Evolutionary conservation across 2,113 vertebrate species (phyloP), one percentile per base, ranked within the genome.

Genomic region (Saccopteryx bilineata): DNA sequence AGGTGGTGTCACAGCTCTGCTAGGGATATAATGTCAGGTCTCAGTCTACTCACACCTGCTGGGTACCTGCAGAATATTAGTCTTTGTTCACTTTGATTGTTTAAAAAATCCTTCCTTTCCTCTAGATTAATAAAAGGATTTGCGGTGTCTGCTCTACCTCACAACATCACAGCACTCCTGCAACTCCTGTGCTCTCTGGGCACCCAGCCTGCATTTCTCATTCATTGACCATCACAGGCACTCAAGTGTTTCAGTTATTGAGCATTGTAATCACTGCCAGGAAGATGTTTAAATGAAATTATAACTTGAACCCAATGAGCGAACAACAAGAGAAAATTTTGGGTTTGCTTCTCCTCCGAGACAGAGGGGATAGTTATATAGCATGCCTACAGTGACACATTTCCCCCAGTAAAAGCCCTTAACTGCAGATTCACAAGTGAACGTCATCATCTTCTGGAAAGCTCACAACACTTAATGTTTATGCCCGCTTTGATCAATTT

Each of bases 221-320:
- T 71, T 61, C 81, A 76, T 39, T 39, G 80, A 48, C 69, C 56
- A 21, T 72, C 14, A 58, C 0, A 56, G 26, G 28, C 5, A 7
- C 13, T 28, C 33, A 84, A 50, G 26, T 17, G 74, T 17, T 80
- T 28, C 65, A 87, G 56, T 88, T 60, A n/a, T 39, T 74, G 78
- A 84, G 61, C n/a, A 14, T 12, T 75, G 56, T 58, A 78, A 80
- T 93, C 85, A 21, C 56, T 91, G 52, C 81, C 72, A 91, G 85
- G 50, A 92, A 93, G 74, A 80, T 56, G 10, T 87, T 80, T 88
- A 90, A 82, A 82, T 56, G 31, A 52, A 92, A 83, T 28, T 85
- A 31, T 95, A 75, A 88, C 72, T 93, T 88, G 82, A 94, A 75
- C 68, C 39, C 56, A 91, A 6, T 52, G 48, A 68, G 48, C n/a